Evolutionary conservation across 2,888 invertebrate species (phyloP).

Genomic region (Electrophaes corylata): DNA sequence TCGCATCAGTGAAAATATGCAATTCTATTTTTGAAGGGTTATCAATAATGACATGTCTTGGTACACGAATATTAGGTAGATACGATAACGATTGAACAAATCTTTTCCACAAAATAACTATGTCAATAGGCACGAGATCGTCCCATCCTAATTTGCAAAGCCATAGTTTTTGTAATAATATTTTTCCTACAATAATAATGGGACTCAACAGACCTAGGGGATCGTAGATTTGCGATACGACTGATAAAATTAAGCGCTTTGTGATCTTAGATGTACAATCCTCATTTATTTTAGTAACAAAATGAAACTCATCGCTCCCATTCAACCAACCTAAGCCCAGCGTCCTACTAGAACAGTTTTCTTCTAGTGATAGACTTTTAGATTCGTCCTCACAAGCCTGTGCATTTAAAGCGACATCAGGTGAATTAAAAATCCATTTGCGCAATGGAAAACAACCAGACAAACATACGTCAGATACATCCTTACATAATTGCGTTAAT

Average conservation of each 20-base stretch:
- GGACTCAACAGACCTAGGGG: neutral
- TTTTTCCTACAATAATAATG: slow-evolving; percentile 6
- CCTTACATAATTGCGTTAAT: neutral
- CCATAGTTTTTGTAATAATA: slow-evolving; percentile 6
- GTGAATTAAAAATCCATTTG: neutral
- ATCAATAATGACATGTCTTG: neutral
- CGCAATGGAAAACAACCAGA: neutral
- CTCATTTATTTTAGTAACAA: neutral
- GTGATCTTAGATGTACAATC: neutral
- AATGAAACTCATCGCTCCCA: neutral
- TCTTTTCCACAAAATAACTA: neutral
- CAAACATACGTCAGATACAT: neutral
- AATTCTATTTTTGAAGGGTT: neutral
- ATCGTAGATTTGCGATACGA: neutral
- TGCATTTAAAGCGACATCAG: neutral
- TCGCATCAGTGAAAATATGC: neutral
- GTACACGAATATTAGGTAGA: neutral
- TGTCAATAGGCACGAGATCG: neutral
- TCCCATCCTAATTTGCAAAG: slow-evolving; percentile 2
- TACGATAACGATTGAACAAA: neutral
- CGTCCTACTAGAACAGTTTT: neutral
- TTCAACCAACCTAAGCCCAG: neutral
- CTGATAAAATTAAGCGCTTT: neutral
- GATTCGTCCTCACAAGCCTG: neutral
- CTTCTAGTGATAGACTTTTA: neutral